A percentile compares a stretch with the other conserved stretches of the same genome.
Evolutionary conservation across 2,888 invertebrate species (phyloP).

Genomic region (Drosophila anceps): DNA sequence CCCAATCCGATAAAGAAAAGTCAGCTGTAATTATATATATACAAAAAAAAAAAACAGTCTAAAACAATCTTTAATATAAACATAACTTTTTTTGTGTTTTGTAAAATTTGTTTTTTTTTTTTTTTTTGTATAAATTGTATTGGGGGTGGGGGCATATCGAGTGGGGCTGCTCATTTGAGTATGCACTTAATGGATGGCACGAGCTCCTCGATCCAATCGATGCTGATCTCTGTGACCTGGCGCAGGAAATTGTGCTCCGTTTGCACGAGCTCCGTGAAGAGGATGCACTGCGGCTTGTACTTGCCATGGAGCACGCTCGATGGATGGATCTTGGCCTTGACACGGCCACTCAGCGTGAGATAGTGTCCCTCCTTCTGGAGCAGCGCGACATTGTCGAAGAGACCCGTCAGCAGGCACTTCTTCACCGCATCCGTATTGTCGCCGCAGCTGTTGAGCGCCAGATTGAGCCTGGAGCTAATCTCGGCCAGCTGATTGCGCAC

Average conservation of each 20-base stretch:
- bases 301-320: slow-evolving; percentile 89
- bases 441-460: slow-evolving; percentile 89
- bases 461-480: slow-evolving; percentile 88
- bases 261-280: slow-evolving; percentile 95
- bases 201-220: slow-evolving; percentile 91
- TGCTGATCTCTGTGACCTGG: slow-evolving; percentile 91
- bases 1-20: neutral
- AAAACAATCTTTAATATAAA: neutral
- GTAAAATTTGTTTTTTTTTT: too few relatives aligned
- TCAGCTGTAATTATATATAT: neutral
- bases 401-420: slow-evolving; percentile 92
- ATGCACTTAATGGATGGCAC: slow-evolving; percentile 85
- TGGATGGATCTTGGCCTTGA: slow-evolving; percentile 93
- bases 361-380: slow-evolving; percentile 90
- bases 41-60: neutral
- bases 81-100: neutral
- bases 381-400: slow-evolving; percentile 95
- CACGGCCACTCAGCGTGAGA: slow-evolving; percentile 88
- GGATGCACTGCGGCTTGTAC: slow-evolving; percentile 89
- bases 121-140: neutral
- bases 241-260: slow-evolving; percentile 93
- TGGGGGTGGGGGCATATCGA: too few relatives aligned
- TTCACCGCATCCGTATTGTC: slow-evolving; percentile 88
- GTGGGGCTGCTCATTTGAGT: slow-evolving; percentile 51
- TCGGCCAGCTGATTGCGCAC: slow-evolving; percentile 92